Percentiles rank a stretch among this genome's conserved stretches.
These are phyloP conservation scores for Ailuropoda melanoleuca DNA, from an alignment of 2,113 vertebrate genomes.

Conservation along the genomic window DNA sequence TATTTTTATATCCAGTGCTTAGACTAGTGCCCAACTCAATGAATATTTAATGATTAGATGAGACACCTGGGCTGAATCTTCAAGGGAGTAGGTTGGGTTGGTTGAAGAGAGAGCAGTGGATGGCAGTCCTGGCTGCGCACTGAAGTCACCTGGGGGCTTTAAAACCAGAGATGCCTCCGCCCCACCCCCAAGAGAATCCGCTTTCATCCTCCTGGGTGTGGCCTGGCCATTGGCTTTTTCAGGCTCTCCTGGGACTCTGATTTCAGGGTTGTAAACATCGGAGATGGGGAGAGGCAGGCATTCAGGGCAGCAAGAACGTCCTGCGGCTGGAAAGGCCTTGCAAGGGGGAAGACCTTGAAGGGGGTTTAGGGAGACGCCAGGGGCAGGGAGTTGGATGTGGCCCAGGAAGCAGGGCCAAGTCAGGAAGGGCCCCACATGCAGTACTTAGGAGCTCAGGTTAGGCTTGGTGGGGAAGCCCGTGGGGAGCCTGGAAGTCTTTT, in stretches of 20 bases:
- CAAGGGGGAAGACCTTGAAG: not conserved
- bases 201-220: not conserved
- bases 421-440: accelerated
- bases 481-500: not conserved
- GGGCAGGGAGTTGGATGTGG: not conserved
- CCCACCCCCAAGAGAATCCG: not conserved
- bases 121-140: not conserved
- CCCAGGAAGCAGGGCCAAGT: not conserved
- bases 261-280: not conserved
- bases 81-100: not conserved
- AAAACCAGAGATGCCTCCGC: not conserved
- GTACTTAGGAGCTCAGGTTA: not conserved
- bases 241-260: not conserved
- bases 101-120: not conserved
- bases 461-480: accelerated
- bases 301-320: not conserved
- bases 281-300: not conserved
- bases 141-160: not conserved
- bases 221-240: not conserved
- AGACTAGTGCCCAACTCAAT: conserved; percentile 55
- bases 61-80: conserved; percentile 51
- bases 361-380: not conserved
- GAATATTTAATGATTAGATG: conserved; percentile 61
- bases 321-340: not conserved
- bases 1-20: conserved; percentile 73